phyloP scores from a whole-genome alignment of 2,113 vertebrate species.

The Boulengerochromis microlepis region DNA sequence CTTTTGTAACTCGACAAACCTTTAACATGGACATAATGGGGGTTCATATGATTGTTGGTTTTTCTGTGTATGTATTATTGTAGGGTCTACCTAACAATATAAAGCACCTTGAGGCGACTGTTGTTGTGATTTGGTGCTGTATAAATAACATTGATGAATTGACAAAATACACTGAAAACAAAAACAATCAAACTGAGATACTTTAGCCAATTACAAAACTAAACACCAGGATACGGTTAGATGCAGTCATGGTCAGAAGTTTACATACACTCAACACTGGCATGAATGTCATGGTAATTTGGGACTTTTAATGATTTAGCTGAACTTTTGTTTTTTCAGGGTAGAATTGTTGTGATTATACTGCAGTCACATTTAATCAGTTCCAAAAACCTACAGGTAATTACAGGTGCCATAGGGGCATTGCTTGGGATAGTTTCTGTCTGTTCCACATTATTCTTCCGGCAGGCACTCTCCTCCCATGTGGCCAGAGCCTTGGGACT shows the following conservation, averaged over 20 bases:
- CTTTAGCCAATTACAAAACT: background rate
- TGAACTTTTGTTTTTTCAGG: background rate
- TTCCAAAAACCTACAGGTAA: background rate
- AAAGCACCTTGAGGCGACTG: background rate
- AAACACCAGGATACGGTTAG: background rate
- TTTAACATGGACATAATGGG: background rate
- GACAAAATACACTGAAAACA: background rate
- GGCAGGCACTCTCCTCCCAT: background rate
- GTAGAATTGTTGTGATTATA: background rate
- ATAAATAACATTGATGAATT: background rate
- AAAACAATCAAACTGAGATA: background rate
- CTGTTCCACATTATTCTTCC: background rate
- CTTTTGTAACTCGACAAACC: background rate
- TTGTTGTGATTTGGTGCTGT: background rate
- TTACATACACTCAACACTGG: background rate
- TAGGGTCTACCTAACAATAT: background rate
- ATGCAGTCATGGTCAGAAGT: background rate
- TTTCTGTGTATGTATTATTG: background rate
- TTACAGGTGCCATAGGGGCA: background rate
- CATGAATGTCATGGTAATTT: background rate
- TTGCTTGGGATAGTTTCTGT: background rate
- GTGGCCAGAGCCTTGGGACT: background rate
- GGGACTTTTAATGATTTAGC: background rate
- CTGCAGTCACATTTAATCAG: background rate
- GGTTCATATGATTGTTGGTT: background rate